Conservation (phyloP, 2,888 invertebrate genomes). For the Allolobophora icterica region DNA sequence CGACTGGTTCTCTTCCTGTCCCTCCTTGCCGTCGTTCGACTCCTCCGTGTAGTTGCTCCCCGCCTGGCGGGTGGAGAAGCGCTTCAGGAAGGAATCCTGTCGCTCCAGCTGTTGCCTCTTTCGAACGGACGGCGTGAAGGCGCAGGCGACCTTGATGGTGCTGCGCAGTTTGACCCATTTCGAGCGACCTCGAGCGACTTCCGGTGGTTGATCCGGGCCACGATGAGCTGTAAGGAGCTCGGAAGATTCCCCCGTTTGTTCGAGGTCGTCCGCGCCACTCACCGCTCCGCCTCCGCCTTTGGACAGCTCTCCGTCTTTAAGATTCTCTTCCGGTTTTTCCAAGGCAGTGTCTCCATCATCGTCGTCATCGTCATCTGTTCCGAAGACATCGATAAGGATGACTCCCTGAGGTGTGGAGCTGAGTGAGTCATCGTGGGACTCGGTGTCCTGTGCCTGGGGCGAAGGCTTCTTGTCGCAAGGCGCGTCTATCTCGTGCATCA, state of each 20-base stretch:
- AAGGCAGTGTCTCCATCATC: not conserved
- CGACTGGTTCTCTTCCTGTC: not conserved
- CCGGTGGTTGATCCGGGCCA: not conserved
- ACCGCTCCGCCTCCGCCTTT: not conserved
- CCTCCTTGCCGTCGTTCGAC: not conserved
- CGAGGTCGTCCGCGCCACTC: not conserved
- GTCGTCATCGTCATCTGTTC: not conserved
- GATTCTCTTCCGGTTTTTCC: not conserved
- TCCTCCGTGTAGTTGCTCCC: slow-evolving; percentile 38
- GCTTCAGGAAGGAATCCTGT: slow-evolving; percentile 76
- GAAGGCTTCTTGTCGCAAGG: not conserved
- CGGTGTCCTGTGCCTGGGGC: too few relatives aligned
- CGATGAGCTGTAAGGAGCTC: not conserved
- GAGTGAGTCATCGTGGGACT: not conserved
- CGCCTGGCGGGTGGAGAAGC: slow-evolving; percentile 86
- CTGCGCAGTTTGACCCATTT: slow-evolving; percentile 91
- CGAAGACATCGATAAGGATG: slow-evolving; percentile 10
- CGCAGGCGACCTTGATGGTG: slow-evolving; percentile 68
- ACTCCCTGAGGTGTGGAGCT: not conserved
- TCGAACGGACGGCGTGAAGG: slow-evolving; percentile 44
- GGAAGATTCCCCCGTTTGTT: not conserved
- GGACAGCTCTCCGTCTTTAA: not conserved
- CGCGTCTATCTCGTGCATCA: not conserved
- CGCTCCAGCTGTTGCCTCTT: slow-evolving; percentile 50
- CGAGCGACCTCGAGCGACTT: slow-evolving; percentile 23